Base-by-base conservation (phyloP, 2,113 vertebrate species). In the Chloropsis hardwickii region DNA sequence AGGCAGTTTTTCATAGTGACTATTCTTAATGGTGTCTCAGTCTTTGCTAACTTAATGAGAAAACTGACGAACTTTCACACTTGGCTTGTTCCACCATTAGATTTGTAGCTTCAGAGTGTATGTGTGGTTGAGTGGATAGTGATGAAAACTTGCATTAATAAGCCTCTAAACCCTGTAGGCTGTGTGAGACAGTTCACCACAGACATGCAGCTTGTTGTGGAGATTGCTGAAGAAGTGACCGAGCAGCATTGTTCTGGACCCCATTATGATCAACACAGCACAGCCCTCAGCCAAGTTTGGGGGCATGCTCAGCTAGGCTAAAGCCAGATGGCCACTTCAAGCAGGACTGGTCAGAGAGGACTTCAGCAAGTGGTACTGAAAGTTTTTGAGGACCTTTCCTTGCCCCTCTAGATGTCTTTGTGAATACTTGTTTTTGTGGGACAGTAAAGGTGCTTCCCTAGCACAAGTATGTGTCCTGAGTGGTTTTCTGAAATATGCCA, bases 211-310 rank as follows among this genome's bases (percentile, higher is more conserved):
- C 77, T 60, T 40, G 6, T 16, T 67, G 54, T 23, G 62, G 54
- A 77, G 50, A 7, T 24, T 51, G 70, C 57, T 87, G 74, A 88
- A 42, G 90, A 65, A 90, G 39, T 50, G 37, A 69, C 48, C 65
- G 61, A 50, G 28, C 29, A 62, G 17, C 0, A 0, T 84, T 81
- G 39, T 56, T 91, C 51, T 70, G 39, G 72, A 47, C 39, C 35
- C 76, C 2, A 0, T 60, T 48, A 4, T 0, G 0, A 51, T 44
- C 66, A 53, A 37, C 6, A 0, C 21, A 44, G 21, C 16, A 20
- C 10, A 71, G 8, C 35, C 8, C 37, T 79, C 20, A 31, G 33
- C 37, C 12, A 40, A 6, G 4, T 44, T 76, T 16, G 39, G 57
- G n/a, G 45, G 6, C 28, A 6, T 5, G 1, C 35, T 88, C 28